phyloP scores from a whole-genome alignment of 2,113 vertebrate genomes.

The Dunckerocampus dactyliophorus region DNA sequence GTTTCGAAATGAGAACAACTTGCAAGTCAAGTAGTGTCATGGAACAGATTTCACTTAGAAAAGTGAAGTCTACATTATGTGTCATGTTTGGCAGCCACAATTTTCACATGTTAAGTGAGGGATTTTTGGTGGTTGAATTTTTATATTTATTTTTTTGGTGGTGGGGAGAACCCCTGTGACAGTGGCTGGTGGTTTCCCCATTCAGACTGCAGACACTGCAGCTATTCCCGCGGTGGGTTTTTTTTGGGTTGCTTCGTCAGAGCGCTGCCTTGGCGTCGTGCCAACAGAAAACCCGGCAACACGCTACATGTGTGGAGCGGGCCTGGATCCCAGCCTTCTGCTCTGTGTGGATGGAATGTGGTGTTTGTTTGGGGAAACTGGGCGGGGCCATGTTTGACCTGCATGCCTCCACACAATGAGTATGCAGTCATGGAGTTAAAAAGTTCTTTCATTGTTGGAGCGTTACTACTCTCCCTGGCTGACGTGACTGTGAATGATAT shows the following conservation, averaged over 20 bases:
- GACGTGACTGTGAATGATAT: not conserved
- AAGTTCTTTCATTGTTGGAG: too few species aligned
- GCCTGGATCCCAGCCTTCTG: not conserved
- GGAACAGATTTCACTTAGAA: too few species aligned
- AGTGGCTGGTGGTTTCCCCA: constrained; percentile 18
- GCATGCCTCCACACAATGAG: constrained; percentile 23
- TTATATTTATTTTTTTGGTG: too few species aligned
- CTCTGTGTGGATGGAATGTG: constrained; percentile 33
- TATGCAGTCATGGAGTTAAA: constrained; percentile 7
- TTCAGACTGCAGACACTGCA: constrained; percentile 31
- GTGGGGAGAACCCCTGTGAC: constrained; percentile 5
- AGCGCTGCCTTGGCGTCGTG: not conserved
- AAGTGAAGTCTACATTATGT: too few species aligned
- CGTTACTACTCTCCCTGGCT: not conserved
- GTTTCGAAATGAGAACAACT: too few species aligned
- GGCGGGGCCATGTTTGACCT: constrained; percentile 36
- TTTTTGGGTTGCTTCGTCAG: too few species aligned
- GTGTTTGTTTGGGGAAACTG: constrained; percentile 38
- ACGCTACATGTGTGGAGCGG: not conserved
- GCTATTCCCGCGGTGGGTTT: not conserved
- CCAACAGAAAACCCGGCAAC: not conserved
- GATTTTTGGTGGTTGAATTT: not conserved
- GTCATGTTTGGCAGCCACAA: too few species aligned
- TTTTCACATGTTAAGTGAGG: too few species aligned
- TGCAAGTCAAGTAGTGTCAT: too few species aligned